phyloP scores from a whole-genome alignment of 2,888 invertebrate species.

The Drosophila acutilabella region DNA sequence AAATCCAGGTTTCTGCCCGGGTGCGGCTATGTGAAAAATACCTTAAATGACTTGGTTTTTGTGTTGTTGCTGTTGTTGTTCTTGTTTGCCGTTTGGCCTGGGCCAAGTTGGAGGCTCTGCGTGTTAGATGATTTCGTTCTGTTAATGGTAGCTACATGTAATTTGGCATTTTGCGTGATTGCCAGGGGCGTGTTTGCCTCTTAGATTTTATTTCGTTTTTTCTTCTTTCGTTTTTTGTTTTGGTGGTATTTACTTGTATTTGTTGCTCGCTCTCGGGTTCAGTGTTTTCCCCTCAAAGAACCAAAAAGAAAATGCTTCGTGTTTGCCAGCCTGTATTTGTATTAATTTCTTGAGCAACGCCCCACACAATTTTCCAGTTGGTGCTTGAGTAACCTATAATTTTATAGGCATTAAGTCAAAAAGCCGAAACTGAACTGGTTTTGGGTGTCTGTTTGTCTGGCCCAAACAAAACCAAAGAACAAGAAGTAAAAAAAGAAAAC shows the following conservation, averaged over 20 bases:
- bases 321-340: conserved; percentile 50
- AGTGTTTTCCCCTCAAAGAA: conserved; percentile 59
- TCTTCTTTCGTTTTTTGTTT: conserved; percentile 8
- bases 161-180: conserved; percentile 82
- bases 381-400: conserved; percentile 65
- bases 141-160: conserved; percentile 72
- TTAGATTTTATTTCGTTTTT: conserved; percentile 50
- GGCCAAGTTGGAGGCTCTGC: conserved; percentile 51
- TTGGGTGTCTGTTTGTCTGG: conserved; percentile 61
- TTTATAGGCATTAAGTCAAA: conserved; percentile 75
- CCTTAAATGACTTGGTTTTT: conserved; percentile 74
- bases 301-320: conserved; percentile 66
- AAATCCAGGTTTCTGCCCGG: conserved; percentile 13
- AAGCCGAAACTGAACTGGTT: conserved; percentile 68
- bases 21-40: conserved; percentile 69
- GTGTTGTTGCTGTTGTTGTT: conserved; percentile 25
- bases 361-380: conserved; percentile 74
- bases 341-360: conserved; percentile 76
- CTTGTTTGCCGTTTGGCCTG: background rate
- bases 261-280: conserved; percentile 26
- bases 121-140: conserved; percentile 76
- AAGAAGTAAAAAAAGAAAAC: conserved; percentile 4
- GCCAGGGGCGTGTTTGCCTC: conserved; percentile 78
- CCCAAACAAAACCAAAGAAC: conserved; percentile 5
- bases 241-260: conserved; percentile 26